phyloP scores from a whole-genome alignment of 1,140 invertebrate species.

The Eumaeus atala region DNA sequence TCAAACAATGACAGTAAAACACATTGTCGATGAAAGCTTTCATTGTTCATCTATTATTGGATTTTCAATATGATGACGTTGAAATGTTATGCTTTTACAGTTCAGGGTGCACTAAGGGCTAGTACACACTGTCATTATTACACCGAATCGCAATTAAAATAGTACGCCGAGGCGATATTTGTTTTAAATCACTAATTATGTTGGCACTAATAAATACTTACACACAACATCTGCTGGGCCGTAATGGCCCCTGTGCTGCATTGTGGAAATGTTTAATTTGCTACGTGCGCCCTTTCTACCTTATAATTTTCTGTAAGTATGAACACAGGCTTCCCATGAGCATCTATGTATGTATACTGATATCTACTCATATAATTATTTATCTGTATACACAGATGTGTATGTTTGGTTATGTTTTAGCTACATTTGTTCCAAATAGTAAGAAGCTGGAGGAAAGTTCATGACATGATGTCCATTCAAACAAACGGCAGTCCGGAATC shows the following conservation, averaged over 20 bases:
- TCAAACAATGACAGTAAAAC: too few relatives aligned
- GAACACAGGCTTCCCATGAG: slow-evolving; percentile 40
- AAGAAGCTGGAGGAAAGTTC: too few relatives aligned
- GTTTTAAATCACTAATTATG: slow-evolving; percentile 69
- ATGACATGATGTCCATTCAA: too few relatives aligned
- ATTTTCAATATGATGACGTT: too few relatives aligned
- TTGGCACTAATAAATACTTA: slow-evolving; percentile 63
- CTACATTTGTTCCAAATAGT: too few relatives aligned
- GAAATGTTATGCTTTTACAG: too few relatives aligned
- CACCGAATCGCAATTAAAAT: slow-evolving; percentile 53
- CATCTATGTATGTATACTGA: slow-evolving; percentile 15
- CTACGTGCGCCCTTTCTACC: slow-evolving; percentile 36
- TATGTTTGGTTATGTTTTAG: too few relatives aligned
- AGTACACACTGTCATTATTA: slow-evolving; percentile 41
- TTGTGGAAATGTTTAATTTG: slow-evolving; percentile 57
- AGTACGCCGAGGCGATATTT: slow-evolving; percentile 64
- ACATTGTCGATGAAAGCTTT: too few relatives aligned
- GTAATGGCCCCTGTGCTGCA: slow-evolving; percentile 43
- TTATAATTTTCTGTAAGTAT: slow-evolving; percentile 59
- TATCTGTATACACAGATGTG: not conserved
- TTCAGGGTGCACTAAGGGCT: not conserved
- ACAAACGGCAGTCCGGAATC: too few relatives aligned
- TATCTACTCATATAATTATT: slow-evolving; percentile 11
- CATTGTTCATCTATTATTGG: too few relatives aligned
- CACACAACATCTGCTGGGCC: slow-evolving; percentile 58